Conservation (phyloP, 2,888 invertebrate species). For the Temnothorax rugatulus region DNA sequence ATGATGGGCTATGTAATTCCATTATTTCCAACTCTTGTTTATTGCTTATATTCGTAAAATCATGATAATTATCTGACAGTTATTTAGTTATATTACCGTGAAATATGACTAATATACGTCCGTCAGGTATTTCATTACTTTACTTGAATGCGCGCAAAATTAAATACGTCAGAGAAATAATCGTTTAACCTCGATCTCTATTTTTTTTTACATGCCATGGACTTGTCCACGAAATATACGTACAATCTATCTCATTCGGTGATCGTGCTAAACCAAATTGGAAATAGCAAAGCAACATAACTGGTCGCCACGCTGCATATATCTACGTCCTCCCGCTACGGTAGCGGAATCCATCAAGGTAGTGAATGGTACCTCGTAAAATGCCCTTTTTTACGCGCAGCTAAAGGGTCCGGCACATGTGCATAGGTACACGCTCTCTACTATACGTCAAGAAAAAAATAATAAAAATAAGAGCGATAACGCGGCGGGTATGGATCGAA, state of each 20-base stretch:
- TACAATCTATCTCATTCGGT: slow-evolving; percentile 48
- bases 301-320: slow-evolving; percentile 43
- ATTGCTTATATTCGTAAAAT: slow-evolving; percentile 17
- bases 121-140: not conserved
- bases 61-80: not conserved
- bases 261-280: slow-evolving; percentile 62
- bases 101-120: not conserved
- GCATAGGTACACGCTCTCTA: slow-evolving; percentile 37
- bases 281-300: slow-evolving; percentile 56
- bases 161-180: slow-evolving; percentile 32
- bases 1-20: not conserved
- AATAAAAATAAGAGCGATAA: slow-evolving; percentile 49
- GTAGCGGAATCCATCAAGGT: slow-evolving; percentile 53
- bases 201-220: slow-evolving; percentile 22
- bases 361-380: slow-evolving; percentile 60
- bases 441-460: slow-evolving; percentile 21
- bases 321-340: slow-evolving; percentile 27
- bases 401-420: slow-evolving; percentile 41
- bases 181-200: slow-evolving; percentile 21
- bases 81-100: slow-evolving; percentile 5
- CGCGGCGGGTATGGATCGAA: slow-evolving; percentile 38
- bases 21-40: slow-evolving; percentile 26
- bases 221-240: slow-evolving; percentile 43
- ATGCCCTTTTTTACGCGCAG: slow-evolving; percentile 55
- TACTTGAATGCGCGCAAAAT: not conserved